These are phyloP conservation scores for Crotophaga sulcirostris DNA, from an alignment of 2,113 vertebrate species.

Conservation along the genomic window DNA sequence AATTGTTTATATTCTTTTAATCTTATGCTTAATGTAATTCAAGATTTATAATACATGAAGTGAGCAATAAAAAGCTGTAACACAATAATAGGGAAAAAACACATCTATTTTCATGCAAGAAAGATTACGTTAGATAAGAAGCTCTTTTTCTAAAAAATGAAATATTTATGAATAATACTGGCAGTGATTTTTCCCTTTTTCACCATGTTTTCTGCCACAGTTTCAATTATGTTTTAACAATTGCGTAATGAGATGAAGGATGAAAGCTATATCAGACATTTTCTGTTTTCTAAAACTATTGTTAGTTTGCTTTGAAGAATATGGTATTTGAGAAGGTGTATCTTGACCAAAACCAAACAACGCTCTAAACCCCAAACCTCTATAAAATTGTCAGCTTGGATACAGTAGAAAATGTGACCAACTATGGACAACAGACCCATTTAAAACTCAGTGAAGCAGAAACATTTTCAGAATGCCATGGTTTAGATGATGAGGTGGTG, in stretches of 20 bases:
- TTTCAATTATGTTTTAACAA: not conserved
- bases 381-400: not conserved
- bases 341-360: not conserved
- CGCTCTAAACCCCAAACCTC: not conserved
- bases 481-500: no score
- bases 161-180: not conserved
- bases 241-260: not conserved
- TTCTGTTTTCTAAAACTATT: not conserved
- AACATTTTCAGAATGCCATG: not conserved
- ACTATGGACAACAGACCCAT: not conserved
- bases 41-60: not conserved
- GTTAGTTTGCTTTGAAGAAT: not conserved
- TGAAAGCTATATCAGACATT: not conserved
- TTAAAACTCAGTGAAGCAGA: slow-evolving; percentile 1
- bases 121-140: not conserved
- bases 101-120: not conserved
- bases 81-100: not conserved
- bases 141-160: not conserved
- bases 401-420: not conserved
- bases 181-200: not conserved
- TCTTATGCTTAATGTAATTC: not conserved
- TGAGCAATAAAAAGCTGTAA: not conserved
- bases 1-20: not conserved
- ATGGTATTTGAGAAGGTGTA: not conserved
- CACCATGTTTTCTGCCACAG: not conserved